Conservation (phyloP, 1,140 invertebrate genomes). For the silkworm (Bombyx mori) region DNA sequence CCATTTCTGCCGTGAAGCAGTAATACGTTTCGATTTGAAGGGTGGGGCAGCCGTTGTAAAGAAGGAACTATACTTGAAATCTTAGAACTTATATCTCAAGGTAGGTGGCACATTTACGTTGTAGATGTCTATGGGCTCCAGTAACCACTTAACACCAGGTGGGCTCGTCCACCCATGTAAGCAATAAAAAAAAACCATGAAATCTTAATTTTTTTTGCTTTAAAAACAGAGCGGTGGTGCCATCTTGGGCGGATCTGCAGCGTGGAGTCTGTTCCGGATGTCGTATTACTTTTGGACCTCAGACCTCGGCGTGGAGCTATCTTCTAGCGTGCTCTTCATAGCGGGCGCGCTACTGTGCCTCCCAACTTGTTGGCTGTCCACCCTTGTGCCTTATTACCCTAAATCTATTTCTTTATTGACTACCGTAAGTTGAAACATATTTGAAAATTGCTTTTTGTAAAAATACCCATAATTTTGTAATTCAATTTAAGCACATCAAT, state of each 20-base stretch:
- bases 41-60: too few relatives aligned
- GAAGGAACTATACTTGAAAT: too few relatives aligned
- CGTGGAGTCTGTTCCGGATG: conserved; percentile 49
- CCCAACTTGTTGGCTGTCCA: conserved; percentile 48
- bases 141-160: too few relatives aligned
- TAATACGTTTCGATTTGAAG: too few relatives aligned
- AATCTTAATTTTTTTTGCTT: not conserved
- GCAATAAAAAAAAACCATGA: conserved; percentile 5
- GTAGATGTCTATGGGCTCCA: too few relatives aligned
- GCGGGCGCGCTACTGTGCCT: conserved; percentile 47
- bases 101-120: too few relatives aligned
- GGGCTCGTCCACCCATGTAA: too few relatives aligned
- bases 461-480: too few relatives aligned
- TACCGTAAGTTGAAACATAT: conserved; percentile 24
- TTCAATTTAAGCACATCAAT: too few relatives aligned
- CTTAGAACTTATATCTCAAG: too few relatives aligned
- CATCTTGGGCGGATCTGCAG: conserved; percentile 42
- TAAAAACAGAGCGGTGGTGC: conserved; percentile 41
- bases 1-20: too few relatives aligned
- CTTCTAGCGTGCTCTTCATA: conserved; percentile 37
- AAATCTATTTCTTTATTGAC: conserved; percentile 31
- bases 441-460: not conserved
- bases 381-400: conserved; percentile 41
- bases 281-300: conserved; percentile 61
- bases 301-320: conserved; percentile 50